Percentiles rank a stretch among this genome's conserved stretches.
Evolutionary conservation across 2,888 invertebrate species (phyloP).

Genomic region (Macrophya annulata): DNA sequence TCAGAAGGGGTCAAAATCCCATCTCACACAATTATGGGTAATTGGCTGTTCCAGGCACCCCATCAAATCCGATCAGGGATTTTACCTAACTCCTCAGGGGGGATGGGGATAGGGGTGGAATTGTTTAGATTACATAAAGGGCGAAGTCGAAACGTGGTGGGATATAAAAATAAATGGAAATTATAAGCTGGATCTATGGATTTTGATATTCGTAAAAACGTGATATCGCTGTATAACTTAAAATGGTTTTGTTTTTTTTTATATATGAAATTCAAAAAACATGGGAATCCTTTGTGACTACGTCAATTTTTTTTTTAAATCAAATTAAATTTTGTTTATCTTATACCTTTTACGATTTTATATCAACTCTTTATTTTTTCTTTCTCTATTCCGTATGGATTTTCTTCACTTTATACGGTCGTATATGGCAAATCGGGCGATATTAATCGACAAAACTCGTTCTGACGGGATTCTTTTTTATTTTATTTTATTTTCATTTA

Average conservation of each 20-base stretch:
- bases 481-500: not conserved
- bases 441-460: not conserved
- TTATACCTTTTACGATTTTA: not conserved
- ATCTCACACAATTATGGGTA: conserved; percentile 33
- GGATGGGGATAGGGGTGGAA: not conserved
- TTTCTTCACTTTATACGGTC: conserved; percentile 22
- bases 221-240: no score
- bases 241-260: no score
- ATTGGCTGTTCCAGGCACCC: conserved; percentile 43
- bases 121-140: conserved; percentile 16
- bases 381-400: not conserved
- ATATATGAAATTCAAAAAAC: conserved; percentile 1
- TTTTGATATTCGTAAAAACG: not conserved
- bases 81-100: not conserved
- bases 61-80: conserved; percentile 42
- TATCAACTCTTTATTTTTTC: not conserved
- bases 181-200: not conserved
- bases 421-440: conserved; percentile 8
- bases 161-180: conserved; percentile 33
- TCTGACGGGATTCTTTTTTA: not conserved
- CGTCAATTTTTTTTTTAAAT: not conserved
- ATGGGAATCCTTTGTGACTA: not conserved
- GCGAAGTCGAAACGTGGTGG: not conserved
- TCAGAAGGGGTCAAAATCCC: conserved; percentile 37
- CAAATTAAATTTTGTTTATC: not conserved